A percentile compares a stretch with the other conserved stretches of the same genome.
Conservation (phyloP, 2,113 vertebrate species). For the Nerophis lumbriciformis region DNA sequence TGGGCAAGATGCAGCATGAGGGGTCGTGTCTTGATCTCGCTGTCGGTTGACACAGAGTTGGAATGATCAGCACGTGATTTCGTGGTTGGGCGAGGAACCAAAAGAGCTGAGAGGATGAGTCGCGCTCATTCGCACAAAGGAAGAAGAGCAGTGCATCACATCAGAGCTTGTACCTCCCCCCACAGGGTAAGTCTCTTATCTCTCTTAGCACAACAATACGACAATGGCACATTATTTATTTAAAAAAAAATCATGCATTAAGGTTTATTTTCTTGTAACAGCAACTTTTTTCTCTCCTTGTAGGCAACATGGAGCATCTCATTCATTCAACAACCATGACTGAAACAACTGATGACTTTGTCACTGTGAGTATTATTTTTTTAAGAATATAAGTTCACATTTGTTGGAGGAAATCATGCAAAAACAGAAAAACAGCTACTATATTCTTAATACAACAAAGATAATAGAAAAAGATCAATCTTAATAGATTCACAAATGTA, state of each 20-base stretch:
- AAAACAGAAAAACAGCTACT: too few species aligned
- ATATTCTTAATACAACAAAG: too few species aligned
- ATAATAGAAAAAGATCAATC: too few species aligned
- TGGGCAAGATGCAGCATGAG: background rate
- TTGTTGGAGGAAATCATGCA: too few species aligned
- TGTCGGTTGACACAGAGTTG: slow-evolving; percentile 1
- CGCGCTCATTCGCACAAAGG: background rate
- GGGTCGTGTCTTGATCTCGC: background rate
- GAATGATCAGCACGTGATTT: slow-evolving; percentile 33
- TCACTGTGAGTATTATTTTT: background rate
- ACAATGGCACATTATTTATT: background rate
- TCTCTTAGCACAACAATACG: background rate
- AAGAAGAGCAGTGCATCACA: background rate
- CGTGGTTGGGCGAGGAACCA: slow-evolving; percentile 44
- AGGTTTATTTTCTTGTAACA: background rate
- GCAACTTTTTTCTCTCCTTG: background rate
- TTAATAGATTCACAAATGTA: too few species aligned
- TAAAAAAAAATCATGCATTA: background rate
- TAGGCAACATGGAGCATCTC: background rate
- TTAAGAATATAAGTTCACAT: too few species aligned
- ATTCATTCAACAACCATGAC: background rate
- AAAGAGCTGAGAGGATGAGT: slow-evolving; percentile 35
- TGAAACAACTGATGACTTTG: background rate
- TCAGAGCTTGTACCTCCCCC: background rate
- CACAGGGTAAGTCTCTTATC: background rate